A percentile compares a stretch with the other conserved stretches of the same genome.
Evolutionary conservation across 1,140 invertebrate species (phyloP).

Genomic region (Trachymyrmex cornetzi): DNA sequence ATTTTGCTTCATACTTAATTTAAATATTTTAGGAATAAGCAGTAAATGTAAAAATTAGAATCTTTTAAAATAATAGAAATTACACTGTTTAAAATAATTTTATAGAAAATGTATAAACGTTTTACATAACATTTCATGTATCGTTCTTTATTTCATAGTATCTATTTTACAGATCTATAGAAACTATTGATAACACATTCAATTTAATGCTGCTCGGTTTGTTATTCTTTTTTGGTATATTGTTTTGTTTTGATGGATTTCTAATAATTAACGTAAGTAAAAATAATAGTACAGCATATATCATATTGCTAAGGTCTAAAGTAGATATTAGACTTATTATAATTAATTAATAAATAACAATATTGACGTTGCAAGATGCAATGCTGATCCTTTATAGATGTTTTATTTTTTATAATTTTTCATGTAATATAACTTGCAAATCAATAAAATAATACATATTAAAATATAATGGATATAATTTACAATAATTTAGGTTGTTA

Average conservation of each 20-base stretch:
- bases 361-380: background rate
- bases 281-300: background rate
- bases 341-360: too few relatives aligned
- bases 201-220: conserved; percentile 43
- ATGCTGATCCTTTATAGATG: background rate
- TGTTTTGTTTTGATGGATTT: conserved; percentile 42
- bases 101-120: background rate
- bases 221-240: background rate
- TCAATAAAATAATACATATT: too few relatives aligned
- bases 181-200: conserved; percentile 23
- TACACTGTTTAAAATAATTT: background rate
- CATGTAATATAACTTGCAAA: too few relatives aligned
- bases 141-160: background rate
- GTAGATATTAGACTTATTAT: background rate
- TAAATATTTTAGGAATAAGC: background rate
- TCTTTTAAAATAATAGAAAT: background rate
- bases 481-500: too few relatives aligned
- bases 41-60: background rate
- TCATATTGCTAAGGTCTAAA: background rate
- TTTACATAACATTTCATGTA: background rate
- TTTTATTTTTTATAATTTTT: too few relatives aligned
- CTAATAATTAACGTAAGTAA: conserved; percentile 49
- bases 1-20: background rate
- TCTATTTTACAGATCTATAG: background rate
- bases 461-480: too few relatives aligned